A percentile compares a stretch with the other conserved stretches of the same genome.
These are phyloP conservation scores for Phocoena sinus DNA, from an alignment of 2,113 vertebrate genomes.

Conservation along the genomic window DNA sequence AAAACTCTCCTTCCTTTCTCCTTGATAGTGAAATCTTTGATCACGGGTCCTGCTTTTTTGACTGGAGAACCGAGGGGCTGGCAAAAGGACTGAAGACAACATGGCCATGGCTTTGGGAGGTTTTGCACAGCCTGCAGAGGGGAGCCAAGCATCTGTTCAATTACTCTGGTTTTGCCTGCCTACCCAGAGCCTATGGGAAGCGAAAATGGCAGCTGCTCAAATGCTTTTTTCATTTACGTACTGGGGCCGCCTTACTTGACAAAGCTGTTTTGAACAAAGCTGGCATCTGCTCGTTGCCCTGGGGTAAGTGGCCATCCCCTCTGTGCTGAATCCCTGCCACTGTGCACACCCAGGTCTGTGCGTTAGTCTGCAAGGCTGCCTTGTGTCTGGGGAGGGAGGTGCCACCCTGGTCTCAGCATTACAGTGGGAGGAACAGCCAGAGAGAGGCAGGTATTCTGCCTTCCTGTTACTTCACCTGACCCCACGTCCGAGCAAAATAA, in stretches of 20 bases:
- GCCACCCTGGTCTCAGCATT: background rate
- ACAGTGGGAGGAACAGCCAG: background rate
- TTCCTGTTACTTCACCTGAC: background rate
- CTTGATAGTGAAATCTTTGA: background rate
- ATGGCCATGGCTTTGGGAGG: background rate
- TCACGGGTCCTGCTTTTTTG: background rate
- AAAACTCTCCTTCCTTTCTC: background rate
- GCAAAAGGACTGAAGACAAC: background rate
- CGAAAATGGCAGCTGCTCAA: background rate
- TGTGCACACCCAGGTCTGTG: rapidly evolving
- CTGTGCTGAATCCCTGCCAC: background rate
- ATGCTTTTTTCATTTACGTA: background rate
- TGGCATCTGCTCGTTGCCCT: background rate
- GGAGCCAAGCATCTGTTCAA: background rate
- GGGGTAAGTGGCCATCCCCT: background rate
- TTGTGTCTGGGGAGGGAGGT: background rate
- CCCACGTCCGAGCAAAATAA: background rate
- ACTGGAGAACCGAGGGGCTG: background rate
- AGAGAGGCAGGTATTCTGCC: background rate
- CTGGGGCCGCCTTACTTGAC: background rate
- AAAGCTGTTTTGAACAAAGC: background rate
- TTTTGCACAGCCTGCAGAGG: rapidly evolving
- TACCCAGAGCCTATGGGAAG: background rate
- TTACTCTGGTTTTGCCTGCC: background rate
- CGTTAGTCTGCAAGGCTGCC: background rate